phyloP scores from a whole-genome alignment of 2,888 invertebrate species.

The Parnassius glacialis region DNA sequence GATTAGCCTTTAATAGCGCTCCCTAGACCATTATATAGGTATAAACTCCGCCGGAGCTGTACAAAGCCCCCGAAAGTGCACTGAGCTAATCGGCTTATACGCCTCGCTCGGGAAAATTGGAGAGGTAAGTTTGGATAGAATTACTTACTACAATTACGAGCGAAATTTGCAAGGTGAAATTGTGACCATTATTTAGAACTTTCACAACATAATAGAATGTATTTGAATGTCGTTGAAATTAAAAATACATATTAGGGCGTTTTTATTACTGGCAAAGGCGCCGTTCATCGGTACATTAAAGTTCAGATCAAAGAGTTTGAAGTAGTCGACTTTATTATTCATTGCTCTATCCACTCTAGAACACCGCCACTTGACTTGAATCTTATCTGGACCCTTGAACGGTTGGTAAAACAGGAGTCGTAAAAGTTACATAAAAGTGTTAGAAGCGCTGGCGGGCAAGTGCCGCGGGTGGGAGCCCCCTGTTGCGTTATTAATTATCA shows the following conservation, averaged over 20 bases:
- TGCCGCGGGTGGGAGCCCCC: constrained; percentile 47
- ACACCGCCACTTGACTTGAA: constrained; percentile 60
- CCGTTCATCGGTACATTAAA: constrained; percentile 26
- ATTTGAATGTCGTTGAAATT: neutral
- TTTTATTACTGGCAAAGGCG: neutral
- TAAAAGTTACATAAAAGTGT: constrained; percentile 73
- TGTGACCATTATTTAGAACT: neutral
- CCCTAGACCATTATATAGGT: constrained; percentile 56
- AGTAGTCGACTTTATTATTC: constrained; percentile 55
- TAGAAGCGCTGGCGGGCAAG: constrained; percentile 59
- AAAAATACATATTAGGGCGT: neutral
- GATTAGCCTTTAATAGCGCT: constrained; percentile 55
- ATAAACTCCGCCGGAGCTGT: constrained; percentile 48
- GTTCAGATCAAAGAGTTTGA: constrained; percentile 63
- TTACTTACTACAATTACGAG: constrained; percentile 23
- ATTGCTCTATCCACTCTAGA: constrained; percentile 55
- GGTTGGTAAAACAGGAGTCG: constrained; percentile 69
- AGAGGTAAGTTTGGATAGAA: constrained; percentile 35
- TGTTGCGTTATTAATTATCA: constrained; percentile 66
- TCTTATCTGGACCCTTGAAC: constrained; percentile 68
- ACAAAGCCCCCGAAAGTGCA: constrained; percentile 56
- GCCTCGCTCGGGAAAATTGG: constrained; percentile 53
- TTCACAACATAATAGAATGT: neutral
- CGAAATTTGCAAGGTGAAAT: neutral
- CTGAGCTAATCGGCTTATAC: constrained; percentile 61